Percentiles rank a stretch among this genome's conserved stretches.
These are phyloP conservation scores for Actias luna DNA, from an alignment of 2,888 invertebrate genomes.

Conservation along the genomic window DNA sequence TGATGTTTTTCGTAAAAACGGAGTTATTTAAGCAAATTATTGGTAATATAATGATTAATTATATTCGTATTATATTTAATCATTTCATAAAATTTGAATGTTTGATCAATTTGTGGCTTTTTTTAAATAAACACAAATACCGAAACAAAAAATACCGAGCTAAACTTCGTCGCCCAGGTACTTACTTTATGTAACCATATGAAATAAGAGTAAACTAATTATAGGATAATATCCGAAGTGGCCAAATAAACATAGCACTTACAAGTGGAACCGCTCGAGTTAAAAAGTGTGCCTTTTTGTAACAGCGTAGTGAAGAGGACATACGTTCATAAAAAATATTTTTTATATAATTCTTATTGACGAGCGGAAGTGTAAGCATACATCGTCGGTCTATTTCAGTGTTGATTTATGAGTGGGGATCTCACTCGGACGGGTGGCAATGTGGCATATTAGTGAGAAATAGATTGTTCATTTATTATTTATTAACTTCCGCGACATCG, in stretches of 20 bases:
- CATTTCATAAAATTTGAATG: too few species aligned
- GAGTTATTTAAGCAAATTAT: too few species aligned
- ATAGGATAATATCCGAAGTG: background rate
- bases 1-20: too few species aligned
- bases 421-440: conserved; percentile 58
- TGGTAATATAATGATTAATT: too few species aligned
- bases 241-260: background rate
- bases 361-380: conserved; percentile 62
- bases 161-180: too few species aligned
- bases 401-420: conserved; percentile 69
- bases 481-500: conserved; percentile 51
- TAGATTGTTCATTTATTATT: conserved; percentile 62
- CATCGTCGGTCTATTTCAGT: conserved; percentile 69
- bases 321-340: conserved; percentile 56
- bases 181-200: too few species aligned
- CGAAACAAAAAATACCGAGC: too few species aligned
- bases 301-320: background rate
- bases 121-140: too few species aligned
- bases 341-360: conserved; percentile 52
- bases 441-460: conserved; percentile 65
- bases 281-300: background rate
- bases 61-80: too few species aligned
- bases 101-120: too few species aligned
- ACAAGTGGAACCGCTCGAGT: background rate
- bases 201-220: background rate